Conservation (phyloP, 2,113 vertebrate genomes). For the Lepisosteus osseus region DNA sequence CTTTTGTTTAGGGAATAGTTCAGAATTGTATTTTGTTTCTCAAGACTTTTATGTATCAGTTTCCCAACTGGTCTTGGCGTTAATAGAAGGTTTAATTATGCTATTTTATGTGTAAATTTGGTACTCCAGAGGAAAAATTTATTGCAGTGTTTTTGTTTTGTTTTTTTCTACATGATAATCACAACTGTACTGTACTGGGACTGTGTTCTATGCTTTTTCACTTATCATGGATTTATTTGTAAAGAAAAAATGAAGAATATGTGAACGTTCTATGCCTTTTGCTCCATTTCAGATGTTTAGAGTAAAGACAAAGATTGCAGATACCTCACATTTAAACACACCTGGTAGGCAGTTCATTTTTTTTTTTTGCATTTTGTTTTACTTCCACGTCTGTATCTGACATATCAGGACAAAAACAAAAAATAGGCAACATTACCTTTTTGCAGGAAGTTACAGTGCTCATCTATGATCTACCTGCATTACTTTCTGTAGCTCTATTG, state of each 20-base stretch:
- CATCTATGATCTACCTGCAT: constrained; percentile 33
- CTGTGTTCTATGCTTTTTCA: constrained; percentile 55
- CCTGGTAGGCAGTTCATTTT: constrained; percentile 35
- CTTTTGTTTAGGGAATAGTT: constrained; percentile 47
- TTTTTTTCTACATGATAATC: constrained; percentile 61
- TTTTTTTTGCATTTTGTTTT: constrained; percentile 26
- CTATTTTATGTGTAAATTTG: constrained; percentile 70
- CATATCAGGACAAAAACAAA: constrained; percentile 36
- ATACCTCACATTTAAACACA: constrained; percentile 65
- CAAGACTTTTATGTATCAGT: constrained; percentile 59
- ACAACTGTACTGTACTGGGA: constrained; percentile 66
- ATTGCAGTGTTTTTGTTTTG: constrained; percentile 50
- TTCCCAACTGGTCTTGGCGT: constrained; percentile 68
- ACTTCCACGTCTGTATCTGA: constrained; percentile 35
- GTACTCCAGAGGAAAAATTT: constrained; percentile 68
- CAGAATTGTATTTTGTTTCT: constrained; percentile 37
- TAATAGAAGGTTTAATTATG: constrained; percentile 52
- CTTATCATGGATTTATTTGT: constrained; percentile 43
- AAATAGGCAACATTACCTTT: constrained; percentile 31
- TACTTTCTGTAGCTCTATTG: constrained; percentile 34
- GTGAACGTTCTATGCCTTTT: constrained; percentile 54
- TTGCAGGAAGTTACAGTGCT: constrained; percentile 32
- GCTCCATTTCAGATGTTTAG: constrained; percentile 57
- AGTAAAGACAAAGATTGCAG: constrained; percentile 45
- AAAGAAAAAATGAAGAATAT: constrained; percentile 56